phyloP scores from a whole-genome alignment of 1,140 invertebrate genomes.

The Drosophila virilis region DNA sequence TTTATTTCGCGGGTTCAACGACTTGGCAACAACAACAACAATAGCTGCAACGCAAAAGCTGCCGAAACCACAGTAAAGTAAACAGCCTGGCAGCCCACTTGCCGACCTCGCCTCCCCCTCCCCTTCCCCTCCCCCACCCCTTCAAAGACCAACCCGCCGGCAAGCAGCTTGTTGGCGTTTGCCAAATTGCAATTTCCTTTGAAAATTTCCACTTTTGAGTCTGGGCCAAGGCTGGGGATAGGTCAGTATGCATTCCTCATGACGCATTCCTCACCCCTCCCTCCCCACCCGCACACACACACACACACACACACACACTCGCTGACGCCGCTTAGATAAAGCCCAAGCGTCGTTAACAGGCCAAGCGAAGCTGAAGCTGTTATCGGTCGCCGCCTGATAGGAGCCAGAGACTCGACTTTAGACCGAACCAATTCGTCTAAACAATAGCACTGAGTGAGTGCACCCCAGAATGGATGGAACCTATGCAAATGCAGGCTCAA shows the following conservation, averaged over 20 bases:
- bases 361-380: slow-evolving; percentile 8
- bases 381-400: slow-evolving; percentile 15
- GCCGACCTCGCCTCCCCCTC: not conserved
- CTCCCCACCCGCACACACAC: no score
- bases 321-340: slow-evolving; percentile 19
- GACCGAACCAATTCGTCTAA: slow-evolving; percentile 7
- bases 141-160: not conserved
- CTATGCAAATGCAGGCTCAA: not conserved
- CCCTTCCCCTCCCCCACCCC: not conserved
- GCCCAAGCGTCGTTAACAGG: not conserved
- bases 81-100: not conserved
- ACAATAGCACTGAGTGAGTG: not conserved
- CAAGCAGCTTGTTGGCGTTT: not conserved
- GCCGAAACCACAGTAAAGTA: slow-evolving; percentile 13
- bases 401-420: slow-evolving; percentile 15
- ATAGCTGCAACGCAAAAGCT: slow-evolving; percentile 18
- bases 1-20: slow-evolving; percentile 28
- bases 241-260: slow-evolving; percentile 6
- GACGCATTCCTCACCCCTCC: not conserved
- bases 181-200: slow-evolving; percentile 5
- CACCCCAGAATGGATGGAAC: not conserved
- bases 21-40: slow-evolving; percentile 18
- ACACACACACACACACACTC: not conserved
- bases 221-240: slow-evolving; percentile 17
- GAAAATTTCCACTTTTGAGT: not conserved